phyloP scores from a whole-genome alignment of 2,797 vertebrate genomes.

The Pipistrellus pygmaeus region DNA sequence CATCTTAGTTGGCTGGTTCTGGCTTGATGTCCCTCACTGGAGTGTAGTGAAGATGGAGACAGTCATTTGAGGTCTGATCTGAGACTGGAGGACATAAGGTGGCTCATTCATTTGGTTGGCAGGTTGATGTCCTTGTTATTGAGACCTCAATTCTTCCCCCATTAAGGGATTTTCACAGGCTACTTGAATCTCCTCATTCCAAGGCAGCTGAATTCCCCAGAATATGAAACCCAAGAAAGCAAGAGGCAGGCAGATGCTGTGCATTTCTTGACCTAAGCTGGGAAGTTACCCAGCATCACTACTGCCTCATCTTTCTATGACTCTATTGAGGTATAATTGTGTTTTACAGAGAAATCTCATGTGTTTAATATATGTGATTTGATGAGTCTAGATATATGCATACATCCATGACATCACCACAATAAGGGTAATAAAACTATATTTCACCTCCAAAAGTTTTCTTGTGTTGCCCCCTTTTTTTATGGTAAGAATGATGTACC shows the following conservation, averaged over 20 bases:
- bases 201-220: neutral
- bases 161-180: neutral
- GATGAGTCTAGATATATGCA: neutral
- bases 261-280: neutral
- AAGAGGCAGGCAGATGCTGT: neutral
- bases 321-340: neutral
- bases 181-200: neutral
- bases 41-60: neutral
- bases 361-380: neutral
- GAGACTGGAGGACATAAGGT: no score
- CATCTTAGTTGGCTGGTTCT: neutral
- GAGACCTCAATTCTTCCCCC: neutral
- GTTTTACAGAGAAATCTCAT: neutral
- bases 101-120: neutral
- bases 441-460: neutral
- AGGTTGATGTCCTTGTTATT: neutral
- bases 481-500: neutral
- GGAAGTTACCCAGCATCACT: neutral
- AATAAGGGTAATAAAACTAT: neutral
- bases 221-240: neutral
- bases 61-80: neutral
- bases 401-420: neutral
- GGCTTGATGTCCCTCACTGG: neutral
- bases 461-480: neutral
- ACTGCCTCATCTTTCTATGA: neutral